Conservation (phyloP, 2,888 invertebrate genomes). For the Laothoe populi region DNA sequence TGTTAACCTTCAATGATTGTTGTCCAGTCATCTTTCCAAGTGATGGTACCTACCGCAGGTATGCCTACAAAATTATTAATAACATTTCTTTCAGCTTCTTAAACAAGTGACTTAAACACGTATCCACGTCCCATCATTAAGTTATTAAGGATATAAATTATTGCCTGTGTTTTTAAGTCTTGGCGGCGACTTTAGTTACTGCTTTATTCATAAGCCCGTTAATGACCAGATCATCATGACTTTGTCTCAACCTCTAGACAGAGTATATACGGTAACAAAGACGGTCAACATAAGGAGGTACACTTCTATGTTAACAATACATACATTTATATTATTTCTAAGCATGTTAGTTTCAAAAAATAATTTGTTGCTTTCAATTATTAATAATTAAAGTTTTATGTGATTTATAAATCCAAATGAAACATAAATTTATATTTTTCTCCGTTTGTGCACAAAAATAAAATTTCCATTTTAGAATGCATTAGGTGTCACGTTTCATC, state of each 20-base stretch:
- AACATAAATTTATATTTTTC: slow-evolving; percentile 1
- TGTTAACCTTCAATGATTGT: slow-evolving; percentile 71
- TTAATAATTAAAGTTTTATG: neutral
- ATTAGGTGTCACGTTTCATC: slow-evolving; percentile 14
- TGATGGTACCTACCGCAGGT: slow-evolving; percentile 70
- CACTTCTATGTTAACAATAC: too few species aligned
- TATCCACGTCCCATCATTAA: slow-evolving; percentile 25
- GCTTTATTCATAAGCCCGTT: neutral
- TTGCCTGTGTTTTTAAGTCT: slow-evolving; percentile 1
- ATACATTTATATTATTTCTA: too few species aligned
- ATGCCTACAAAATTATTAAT: slow-evolving; percentile 41
- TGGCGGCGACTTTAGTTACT: neutral
- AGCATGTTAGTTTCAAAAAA: too few species aligned
- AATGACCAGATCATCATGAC: neutral
- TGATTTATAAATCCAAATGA: neutral
- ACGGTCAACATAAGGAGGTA: too few species aligned
- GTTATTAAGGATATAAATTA: slow-evolving; percentile 28
- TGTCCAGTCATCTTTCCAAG: slow-evolving; percentile 56
- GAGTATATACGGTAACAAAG: too few species aligned
- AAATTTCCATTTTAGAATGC: slow-evolving; percentile 11
- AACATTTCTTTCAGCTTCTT: slow-evolving; percentile 37
- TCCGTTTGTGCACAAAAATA: neutral
- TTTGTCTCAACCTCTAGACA: neutral
- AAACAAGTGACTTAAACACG: slow-evolving; percentile 22
- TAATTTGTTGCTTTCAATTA: too few species aligned